Base-by-base conservation (phyloP, 2,797 vertebrate species). In the Rhinoraja longicauda region DNA sequence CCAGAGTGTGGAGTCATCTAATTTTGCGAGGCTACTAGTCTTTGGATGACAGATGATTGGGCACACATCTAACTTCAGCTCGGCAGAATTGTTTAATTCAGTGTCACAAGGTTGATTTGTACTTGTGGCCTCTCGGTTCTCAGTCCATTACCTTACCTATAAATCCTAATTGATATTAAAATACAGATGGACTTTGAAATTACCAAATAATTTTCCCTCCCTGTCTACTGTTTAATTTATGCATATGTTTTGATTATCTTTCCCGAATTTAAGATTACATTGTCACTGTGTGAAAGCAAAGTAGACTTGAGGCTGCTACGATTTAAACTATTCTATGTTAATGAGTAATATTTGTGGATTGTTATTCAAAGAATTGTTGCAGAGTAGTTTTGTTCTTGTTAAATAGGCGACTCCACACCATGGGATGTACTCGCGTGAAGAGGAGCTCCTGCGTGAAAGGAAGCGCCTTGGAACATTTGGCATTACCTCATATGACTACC, bases 401-500 rank as follows among this genome's bases (percentile, higher is more conserved):
- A 81, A 0, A 17, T 86, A 99, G 99, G 98, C 99, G 36, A 99
- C 98, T 0, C 98, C 99, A 0, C 98, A 98, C 93, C 98, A 99
- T 0, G 99, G 99, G 2, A 97, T 98, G 93, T 99, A 99, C 94
- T 99, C 99, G 0, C 96, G 99, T 94, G 98, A 99, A 93, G 99
- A 99, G 94, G 99, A 99, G 93, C 96, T 99, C 72, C 94, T 99
- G 93, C 96, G 98, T 81, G 99, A 99, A 64, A 97, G 99, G 93
- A 99, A 99, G 94, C 96, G 99, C 9, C 96, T 99, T 0, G 99
- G 98, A 0, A 98, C 98, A 2, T 99, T 99, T 10, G 98, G 99
- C 39, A 99, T 99, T 95, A 99, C 99, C 0, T 99, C 99, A 0
- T 99, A 99, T 0, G 99, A 99, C 96, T 99, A 98, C 96, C 99